These are phyloP conservation scores for Microchrysa polita DNA, from an alignment of 2,888 invertebrate genomes.

Conservation along the genomic window DNA sequence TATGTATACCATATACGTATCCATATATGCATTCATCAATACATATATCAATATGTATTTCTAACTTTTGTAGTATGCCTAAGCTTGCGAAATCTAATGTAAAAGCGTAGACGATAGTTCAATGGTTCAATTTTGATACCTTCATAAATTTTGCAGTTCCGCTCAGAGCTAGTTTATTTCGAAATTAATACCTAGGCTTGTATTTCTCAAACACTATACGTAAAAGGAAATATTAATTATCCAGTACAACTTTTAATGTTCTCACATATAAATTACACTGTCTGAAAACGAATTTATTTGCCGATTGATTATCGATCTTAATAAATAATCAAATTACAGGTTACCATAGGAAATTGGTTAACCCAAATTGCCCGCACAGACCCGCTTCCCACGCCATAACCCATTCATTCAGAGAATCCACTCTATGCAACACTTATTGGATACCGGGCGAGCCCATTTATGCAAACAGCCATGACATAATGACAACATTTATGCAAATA, in stretches of 20 bases:
- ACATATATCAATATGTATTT: no score
- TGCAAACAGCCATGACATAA: constrained; percentile 32
- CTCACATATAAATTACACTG: not conserved
- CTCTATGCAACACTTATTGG: no score
- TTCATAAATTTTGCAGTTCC: no score
- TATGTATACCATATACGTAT: no score
- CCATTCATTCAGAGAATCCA: not conserved
- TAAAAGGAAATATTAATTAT: constrained; percentile 1
- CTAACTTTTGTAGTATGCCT: no score
- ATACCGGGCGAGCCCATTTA: constrained; percentile 21
- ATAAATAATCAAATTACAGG: constrained; percentile 24
- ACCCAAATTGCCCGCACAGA: not conserved
- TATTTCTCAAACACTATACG: not conserved
- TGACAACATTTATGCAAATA: constrained; percentile 41
- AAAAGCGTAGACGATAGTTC: no score
- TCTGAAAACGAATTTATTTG: not conserved
- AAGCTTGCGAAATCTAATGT: no score
- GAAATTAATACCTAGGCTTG: constrained; percentile 11
- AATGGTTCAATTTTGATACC: no score
- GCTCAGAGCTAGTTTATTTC: no score
- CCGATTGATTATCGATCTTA: constrained; percentile 21
- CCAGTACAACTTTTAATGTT: not conserved
- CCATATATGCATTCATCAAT: no score
- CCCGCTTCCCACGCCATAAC: constrained; percentile 24
- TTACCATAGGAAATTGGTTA: not conserved